Evolutionary conservation across 2,888 invertebrate species (phyloP).

Genomic region (Leucophenga maculata): DNA sequence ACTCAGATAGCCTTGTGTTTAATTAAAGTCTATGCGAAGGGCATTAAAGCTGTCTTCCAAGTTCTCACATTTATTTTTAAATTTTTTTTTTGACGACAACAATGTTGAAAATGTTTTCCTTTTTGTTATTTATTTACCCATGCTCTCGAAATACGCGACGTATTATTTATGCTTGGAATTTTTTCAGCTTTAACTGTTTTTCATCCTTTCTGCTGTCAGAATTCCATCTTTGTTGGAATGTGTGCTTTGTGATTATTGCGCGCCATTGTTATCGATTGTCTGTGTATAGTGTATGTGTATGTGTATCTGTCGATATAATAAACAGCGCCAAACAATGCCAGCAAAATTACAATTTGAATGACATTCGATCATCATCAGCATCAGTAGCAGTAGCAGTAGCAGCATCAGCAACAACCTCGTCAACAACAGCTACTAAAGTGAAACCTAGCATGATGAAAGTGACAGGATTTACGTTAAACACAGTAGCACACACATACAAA

Average conservation of each 20-base stretch:
- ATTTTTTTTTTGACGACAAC: background rate
- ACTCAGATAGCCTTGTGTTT: too few relatives aligned
- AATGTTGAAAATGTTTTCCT: too few relatives aligned
- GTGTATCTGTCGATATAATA: background rate
- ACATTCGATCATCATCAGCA: conserved; percentile 42
- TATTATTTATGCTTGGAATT: too few relatives aligned
- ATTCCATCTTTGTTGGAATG: too few relatives aligned
- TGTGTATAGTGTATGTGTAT: background rate
- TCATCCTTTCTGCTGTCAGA: too few relatives aligned
- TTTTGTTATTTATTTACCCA: background rate
- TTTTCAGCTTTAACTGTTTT: too few relatives aligned
- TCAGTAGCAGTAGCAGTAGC: background rate
- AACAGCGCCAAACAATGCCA: conserved; percentile 18
- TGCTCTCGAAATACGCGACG: too few relatives aligned
- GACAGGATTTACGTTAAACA: conserved; percentile 19
- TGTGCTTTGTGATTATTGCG: too few relatives aligned
- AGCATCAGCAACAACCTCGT: background rate
- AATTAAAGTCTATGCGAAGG: too few relatives aligned
- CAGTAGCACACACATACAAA: conserved; percentile 41
- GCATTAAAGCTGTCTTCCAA: too few relatives aligned
- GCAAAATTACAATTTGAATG: conserved; percentile 49
- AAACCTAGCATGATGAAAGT: background rate
- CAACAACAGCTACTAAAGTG: background rate
- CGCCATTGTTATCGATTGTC: background rate
- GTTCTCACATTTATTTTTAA: background rate